Evolutionary conservation across 2,888 invertebrate species (phyloP).

Genomic region (Apeira syringaria): DNA sequence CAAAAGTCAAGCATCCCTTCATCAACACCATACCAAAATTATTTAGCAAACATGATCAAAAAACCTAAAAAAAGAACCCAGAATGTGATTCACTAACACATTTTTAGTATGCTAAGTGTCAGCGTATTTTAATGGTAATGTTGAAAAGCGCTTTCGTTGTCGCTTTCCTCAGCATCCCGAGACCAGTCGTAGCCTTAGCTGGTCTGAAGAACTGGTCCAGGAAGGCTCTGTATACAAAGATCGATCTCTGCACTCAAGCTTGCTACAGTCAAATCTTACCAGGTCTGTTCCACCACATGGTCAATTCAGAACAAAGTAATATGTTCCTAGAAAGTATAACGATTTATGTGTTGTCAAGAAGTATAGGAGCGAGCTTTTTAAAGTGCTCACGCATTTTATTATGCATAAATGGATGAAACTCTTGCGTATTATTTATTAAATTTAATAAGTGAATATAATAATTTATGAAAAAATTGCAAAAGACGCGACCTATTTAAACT

Average conservation of each 20-base stretch:
- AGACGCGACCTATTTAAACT: too few species aligned
- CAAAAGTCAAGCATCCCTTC: constrained; percentile 9
- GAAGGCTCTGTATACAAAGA: constrained; percentile 58
- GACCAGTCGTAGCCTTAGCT: constrained; percentile 58
- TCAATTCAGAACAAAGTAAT: not conserved
- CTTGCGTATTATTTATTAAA: too few species aligned
- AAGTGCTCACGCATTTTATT: too few species aligned
- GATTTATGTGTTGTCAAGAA: too few species aligned
- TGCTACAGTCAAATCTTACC: constrained; percentile 63
- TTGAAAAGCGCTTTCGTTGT: constrained; percentile 62
- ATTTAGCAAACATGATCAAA: constrained; percentile 19
- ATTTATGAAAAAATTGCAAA: too few species aligned
- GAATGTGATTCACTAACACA: constrained; percentile 24
- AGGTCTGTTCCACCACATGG: constrained; percentile 14
- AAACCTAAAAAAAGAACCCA: constrained; percentile 24
- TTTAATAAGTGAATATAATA: too few species aligned
- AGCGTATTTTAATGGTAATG: constrained; percentile 57
- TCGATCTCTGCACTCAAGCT: constrained; percentile 71
- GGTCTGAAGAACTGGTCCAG: constrained; percentile 67
- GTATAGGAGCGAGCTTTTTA: too few species aligned
- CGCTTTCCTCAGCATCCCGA: constrained; percentile 65
- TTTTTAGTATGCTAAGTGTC: constrained; percentile 52
- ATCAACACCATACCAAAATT: constrained; percentile 17
- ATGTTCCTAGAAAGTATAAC: too few species aligned
- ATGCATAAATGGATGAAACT: too few species aligned